phyloP scores from a whole-genome alignment of 2,797 vertebrate species.

The Spinibarbus caldwelli region DNA sequence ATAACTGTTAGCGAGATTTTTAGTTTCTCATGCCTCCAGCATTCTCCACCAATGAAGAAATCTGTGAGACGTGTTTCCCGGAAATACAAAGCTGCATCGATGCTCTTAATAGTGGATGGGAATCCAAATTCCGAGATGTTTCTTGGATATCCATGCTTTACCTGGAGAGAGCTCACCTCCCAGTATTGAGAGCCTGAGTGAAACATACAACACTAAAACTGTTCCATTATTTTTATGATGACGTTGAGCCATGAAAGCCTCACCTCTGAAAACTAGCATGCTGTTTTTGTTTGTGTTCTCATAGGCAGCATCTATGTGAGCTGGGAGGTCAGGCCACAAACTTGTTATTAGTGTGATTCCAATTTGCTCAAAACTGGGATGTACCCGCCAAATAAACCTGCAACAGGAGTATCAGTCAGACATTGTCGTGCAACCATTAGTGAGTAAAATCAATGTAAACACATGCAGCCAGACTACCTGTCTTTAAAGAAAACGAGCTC shows the following conservation, averaged over 20 bases:
- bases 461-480: conserved; percentile 72
- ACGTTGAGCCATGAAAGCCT: neutral
- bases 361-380: conserved; percentile 67
- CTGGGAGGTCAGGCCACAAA: conserved; percentile 69
- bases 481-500: conserved; percentile 90
- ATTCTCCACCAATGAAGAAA: conserved; percentile 70
- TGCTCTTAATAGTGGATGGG: conserved; percentile 63
- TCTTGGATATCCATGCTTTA: conserved; percentile 66
- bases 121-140: conserved; percentile 71
- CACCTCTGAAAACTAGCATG: conserved; percentile 74
- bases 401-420: conserved; percentile 24
- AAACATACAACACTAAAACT: neutral
- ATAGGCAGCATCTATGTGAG: conserved; percentile 69
- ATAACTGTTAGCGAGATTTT: neutral
- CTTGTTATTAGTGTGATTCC: conserved; percentile 68
- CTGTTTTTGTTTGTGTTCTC: conserved; percentile 59
- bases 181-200: conserved; percentile 69
- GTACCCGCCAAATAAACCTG: conserved; percentile 75
- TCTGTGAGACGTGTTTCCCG: conserved; percentile 55
- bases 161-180: conserved; percentile 58
- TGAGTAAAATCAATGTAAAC: neutral
- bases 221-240: neutral
- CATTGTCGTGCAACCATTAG: neutral
- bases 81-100: conserved; percentile 72
- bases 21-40: conserved; percentile 67